phyloP scores from a whole-genome alignment of 2,888 invertebrate species.

The Pammene fasciana region DNA sequence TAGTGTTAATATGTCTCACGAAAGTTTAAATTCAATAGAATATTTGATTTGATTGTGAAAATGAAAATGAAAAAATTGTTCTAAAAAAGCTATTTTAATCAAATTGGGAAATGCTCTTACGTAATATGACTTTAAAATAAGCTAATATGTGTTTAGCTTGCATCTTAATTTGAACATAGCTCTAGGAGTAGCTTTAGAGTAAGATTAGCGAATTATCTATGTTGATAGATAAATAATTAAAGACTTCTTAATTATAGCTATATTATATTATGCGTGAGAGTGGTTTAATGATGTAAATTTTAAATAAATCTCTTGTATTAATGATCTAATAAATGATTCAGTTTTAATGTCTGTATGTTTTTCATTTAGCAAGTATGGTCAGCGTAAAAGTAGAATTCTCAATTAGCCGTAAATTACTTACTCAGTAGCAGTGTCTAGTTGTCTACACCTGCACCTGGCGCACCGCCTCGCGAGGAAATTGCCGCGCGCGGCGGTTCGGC shows the following conservation, averaged over 20 bases:
- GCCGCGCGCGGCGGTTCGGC: too few species aligned
- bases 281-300: slow-evolving; percentile 34
- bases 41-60: too few species aligned
- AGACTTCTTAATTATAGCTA: slow-evolving; percentile 34
- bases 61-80: neutral
- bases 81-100: neutral
- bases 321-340: slow-evolving; percentile 42
- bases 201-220: slow-evolving; percentile 37
- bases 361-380: too few species aligned
- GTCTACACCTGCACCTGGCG: too few species aligned
- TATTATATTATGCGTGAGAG: slow-evolving; percentile 33
- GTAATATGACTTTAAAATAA: neutral
- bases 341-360: slow-evolving; percentile 36
- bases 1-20: too few species aligned
- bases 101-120: neutral
- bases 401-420: too few species aligned
- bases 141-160: slow-evolving; percentile 15
- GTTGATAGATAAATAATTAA: slow-evolving; percentile 31
- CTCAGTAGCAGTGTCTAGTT: too few species aligned
- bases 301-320: slow-evolving; percentile 39
- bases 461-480: too few species aligned
- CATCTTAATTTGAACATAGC: slow-evolving; percentile 21
- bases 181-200: slow-evolving; percentile 13
- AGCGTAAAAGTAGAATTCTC: too few species aligned
- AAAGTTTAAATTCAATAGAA: too few species aligned